Conservation (phyloP, 1,140 invertebrate species). For the Brachionus sp. region DNA sequence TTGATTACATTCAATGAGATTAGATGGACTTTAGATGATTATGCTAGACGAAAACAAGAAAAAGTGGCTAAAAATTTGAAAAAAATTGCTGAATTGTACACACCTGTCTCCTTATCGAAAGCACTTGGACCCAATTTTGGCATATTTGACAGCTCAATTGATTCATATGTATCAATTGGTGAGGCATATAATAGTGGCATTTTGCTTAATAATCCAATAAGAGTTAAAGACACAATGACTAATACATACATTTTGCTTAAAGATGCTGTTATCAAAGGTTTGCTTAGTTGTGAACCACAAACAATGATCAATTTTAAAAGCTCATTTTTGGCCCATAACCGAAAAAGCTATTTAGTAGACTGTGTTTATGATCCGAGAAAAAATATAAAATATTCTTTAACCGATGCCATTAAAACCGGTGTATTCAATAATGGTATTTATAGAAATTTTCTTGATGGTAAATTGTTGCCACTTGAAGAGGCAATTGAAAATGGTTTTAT, state of each 20-base stretch:
- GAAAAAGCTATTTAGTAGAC: conserved; percentile 18
- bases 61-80: neutral
- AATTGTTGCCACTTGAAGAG: neutral
- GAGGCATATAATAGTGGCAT: neutral
- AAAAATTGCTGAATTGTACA: neutral
- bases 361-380: conserved; percentile 27
- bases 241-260: neutral
- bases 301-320: neutral
- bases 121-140: neutral
- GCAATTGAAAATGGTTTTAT: neutral
- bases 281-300: conserved; percentile 15
- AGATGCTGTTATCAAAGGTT: conserved; percentile 30
- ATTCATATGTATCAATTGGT: neutral
- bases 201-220: neutral
- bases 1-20: neutral
- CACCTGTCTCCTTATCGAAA: neutral
- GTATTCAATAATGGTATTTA: conserved; percentile 9
- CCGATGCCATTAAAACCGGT: neutral
- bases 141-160: neutral
- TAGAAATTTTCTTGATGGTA: neutral
- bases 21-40: neutral
- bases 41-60: neutral
- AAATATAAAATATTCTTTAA: neutral
- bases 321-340: neutral
- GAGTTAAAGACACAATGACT: neutral